A percentile compares a stretch with the other conserved stretches of the same genome.
Conservation (phyloP, 2,888 invertebrate genomes). For the Auanema freiburgensis region DNA sequence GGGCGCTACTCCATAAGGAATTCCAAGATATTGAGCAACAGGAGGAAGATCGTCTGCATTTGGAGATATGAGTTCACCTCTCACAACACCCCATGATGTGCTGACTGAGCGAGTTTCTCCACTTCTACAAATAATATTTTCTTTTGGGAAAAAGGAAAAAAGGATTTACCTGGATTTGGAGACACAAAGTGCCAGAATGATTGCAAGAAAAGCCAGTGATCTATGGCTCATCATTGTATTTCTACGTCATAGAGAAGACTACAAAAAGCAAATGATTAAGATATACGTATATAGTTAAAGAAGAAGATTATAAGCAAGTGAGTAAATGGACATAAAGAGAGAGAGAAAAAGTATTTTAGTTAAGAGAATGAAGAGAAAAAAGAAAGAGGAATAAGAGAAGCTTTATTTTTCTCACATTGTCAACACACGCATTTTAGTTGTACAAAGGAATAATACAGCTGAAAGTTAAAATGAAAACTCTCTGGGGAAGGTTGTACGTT, state of each 20-base stretch:
- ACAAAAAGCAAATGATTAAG: too few species aligned
- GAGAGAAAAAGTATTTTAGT: neutral
- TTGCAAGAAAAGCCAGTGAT: neutral
- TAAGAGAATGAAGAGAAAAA: neutral
- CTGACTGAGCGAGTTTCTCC: conserved; percentile 33
- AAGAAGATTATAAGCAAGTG: neutral
- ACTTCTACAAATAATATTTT: neutral
- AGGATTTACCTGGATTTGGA: conserved; percentile 7
- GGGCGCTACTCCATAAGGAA: conserved; percentile 62
- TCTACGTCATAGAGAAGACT: too few species aligned
- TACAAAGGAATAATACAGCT: too few species aligned
- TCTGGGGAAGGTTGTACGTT: too few species aligned
- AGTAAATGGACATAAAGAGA: neutral
- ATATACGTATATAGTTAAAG: neutral
- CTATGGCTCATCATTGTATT: too few species aligned
- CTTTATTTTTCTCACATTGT: too few species aligned
- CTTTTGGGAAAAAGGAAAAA: neutral
- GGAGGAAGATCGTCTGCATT: conserved; percentile 56
- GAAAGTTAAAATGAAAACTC: too few species aligned
- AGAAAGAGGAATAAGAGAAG: neutral
- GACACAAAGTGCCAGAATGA: conserved; percentile 2
- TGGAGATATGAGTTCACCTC: conserved; percentile 44
- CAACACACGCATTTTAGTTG: too few species aligned
- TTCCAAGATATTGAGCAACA: conserved; percentile 61
- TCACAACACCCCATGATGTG: conserved; percentile 49